Conservation (phyloP, 2,113 vertebrate species). For the Dicrurus megarhynchus region DNA sequence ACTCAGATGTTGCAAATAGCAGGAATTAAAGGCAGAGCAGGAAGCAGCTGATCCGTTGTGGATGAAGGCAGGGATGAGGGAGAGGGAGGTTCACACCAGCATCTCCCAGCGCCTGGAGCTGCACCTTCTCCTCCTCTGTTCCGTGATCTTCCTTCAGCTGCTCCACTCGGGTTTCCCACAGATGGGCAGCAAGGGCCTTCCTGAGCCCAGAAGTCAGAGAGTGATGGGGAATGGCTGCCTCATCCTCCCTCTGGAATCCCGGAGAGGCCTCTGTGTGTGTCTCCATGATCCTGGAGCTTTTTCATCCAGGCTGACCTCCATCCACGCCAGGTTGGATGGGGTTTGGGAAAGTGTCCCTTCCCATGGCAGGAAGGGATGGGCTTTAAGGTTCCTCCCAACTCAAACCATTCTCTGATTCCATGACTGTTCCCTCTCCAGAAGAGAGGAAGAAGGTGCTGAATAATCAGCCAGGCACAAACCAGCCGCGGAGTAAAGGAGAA, state of each 20-base stretch:
- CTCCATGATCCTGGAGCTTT: background rate
- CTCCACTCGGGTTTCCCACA: background rate
- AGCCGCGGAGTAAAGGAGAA: background rate
- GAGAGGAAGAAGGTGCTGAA: background rate
- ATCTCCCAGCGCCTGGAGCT: rapidly evolving
- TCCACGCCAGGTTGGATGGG: rapidly evolving
- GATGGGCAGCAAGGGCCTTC: background rate
- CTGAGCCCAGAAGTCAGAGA: background rate
- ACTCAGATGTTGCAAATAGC: background rate
- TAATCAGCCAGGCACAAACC: background rate
- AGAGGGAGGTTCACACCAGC: background rate
- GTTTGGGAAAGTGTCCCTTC: background rate
- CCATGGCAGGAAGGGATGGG: no score
- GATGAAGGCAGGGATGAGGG: background rate
- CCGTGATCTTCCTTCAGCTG: background rate
- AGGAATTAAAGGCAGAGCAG: background rate
- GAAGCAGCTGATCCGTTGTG: rapidly evolving
- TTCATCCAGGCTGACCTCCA: background rate
- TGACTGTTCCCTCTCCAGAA: background rate
- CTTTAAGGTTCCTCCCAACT: background rate
- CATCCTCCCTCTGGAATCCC: background rate
- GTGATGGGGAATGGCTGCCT: background rate
- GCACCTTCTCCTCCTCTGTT: background rate
- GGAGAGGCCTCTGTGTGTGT: background rate
- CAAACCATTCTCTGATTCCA: background rate